Base-by-base conservation (phyloP, 2,797 vertebrate species). In the Crocidura indochinensis region DNA sequence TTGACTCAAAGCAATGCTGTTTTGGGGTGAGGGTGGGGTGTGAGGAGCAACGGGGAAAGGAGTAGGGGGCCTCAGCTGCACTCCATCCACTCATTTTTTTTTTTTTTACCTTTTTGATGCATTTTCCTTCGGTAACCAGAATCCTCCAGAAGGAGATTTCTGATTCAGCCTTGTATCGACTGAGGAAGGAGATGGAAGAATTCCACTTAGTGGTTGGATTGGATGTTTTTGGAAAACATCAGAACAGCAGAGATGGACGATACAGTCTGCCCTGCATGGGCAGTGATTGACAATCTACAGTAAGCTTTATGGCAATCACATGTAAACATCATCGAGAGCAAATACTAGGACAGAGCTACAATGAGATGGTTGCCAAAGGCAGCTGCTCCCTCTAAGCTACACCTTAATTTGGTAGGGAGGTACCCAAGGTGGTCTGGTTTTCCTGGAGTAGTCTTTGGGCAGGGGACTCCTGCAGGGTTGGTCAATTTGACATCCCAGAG, bases 281-380 rank as follows among this genome's bases (percentile, higher is more conserved):
- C 92, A 38, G 96, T 97, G 96, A 97, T 96, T 10, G 7, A 96
- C 97, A 97, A 97, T 97, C 96, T 97, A 98, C 96, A 95, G 93
- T 96, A 98, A 98, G 98, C 97, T 97, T 97, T 27, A 98, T 97
- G 98, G 98, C 97, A 97, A 97, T 98, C 97, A 98, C 98, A 98
- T 97, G 97, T 98, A 98, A 98, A 98, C 98, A 98, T 97, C 62
- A 98, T 97, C 62, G 94, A 98, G 98, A 98, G 97, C 97, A 98
- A 97, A 98, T 96, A 98, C 97, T 95, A 98, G 97, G 97, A 98
- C 97, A 98, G 97, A 97, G 97, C 98, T 98, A 98, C 97, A 96
- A 97, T 90, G 97, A 98, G 98, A 97, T 97, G 98, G 96, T 97
- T 98, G 98, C 97, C 98, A 98, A 93, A 75, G 96, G 97, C 97